Base-by-base conservation (phyloP, 2,888 invertebrate genomes). In the Drosophila testacea region DNA sequence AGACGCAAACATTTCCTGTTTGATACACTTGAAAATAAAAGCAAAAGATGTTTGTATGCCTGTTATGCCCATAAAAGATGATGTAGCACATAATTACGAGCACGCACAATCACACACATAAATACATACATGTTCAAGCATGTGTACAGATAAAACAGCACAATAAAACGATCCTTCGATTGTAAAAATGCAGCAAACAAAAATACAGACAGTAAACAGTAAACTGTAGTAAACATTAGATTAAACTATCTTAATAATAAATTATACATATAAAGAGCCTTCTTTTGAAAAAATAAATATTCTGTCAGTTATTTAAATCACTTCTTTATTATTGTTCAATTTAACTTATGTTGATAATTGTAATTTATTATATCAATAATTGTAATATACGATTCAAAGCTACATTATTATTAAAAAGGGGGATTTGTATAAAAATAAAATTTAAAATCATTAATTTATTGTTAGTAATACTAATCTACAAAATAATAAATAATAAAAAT, bases 41-140 rank as follows among this genome's bases (percentile, higher is more conserved):
- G 65, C 62, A 52, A 51, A 48, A 67, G 77, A 81, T 69, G 77
- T 50, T 70, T 61, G 63, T 63, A 63, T 68, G 59, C 67, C 69
- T 75, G 68, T 66, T 78, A 61, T 66, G 68, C 48, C 65, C 79
- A 82, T 83, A 87, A 83, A 88, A 85, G 83, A 88, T 86, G 86
- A 83, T 83, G 83, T 83, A 88, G 83, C 83, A 83, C 86, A 83
- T 83, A 83, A 83, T 83, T 83, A 83, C 62, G 67, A 67, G 63
- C 64, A 75, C 67, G 68, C 79, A 75, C 67, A 79, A 66, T 47
- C 28, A 42, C 52, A 50, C 52, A 42, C 55, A 34, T 55, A 51
- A 28, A 27, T 11, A 16, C 22, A 63, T 30, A 55, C 41, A 36
- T 60, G 50, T 41, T 57, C 4, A 50, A 47, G 62, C 34, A 69